phyloP scores from a whole-genome alignment of 2,888 invertebrate genomes.

The Altica lythri region DNA sequence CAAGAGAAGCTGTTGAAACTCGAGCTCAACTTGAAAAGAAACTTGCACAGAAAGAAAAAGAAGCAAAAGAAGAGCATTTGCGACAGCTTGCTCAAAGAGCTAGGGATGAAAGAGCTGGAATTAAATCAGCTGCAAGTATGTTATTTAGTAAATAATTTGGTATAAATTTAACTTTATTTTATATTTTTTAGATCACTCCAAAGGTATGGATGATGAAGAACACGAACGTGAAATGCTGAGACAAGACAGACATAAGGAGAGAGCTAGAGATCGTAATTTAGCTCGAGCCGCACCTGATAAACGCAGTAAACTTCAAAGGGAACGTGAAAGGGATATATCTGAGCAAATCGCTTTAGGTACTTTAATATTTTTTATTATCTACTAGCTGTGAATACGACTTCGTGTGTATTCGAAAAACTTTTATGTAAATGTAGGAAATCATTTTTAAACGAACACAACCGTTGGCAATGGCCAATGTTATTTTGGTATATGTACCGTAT shows the following conservation, averaged over 20 bases:
- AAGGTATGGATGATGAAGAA: slow-evolving; percentile 64
- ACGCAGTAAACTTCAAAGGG: slow-evolving; percentile 82
- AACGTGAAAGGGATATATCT: slow-evolving; percentile 94
- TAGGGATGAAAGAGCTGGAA: slow-evolving; percentile 91
- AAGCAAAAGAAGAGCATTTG: slow-evolving; percentile 95
- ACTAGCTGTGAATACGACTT: too few relatives aligned
- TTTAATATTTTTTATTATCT: slow-evolving; percentile 51
- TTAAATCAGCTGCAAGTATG: slow-evolving; percentile 58
- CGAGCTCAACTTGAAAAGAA: slow-evolving; percentile 94
- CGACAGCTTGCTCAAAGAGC: slow-evolving; percentile 93
- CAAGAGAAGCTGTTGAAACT: slow-evolving; percentile 96
- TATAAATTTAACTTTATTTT: neutral
- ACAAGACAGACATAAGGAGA: slow-evolving; percentile 86
- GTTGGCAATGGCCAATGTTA: too few relatives aligned
- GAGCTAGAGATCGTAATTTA: slow-evolving; percentile 91
- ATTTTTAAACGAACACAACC: too few relatives aligned
- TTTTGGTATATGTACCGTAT: too few relatives aligned
- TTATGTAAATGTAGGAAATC: too few relatives aligned
- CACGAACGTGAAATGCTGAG: slow-evolving; percentile 85
- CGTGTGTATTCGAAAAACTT: too few relatives aligned
- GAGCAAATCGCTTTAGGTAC: slow-evolving; percentile 89
- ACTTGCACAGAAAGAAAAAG: slow-evolving; percentile 96
- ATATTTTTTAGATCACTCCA: slow-evolving; percentile 30
- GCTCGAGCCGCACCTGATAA: slow-evolving; percentile 95
- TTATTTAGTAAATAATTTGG: neutral